Base-by-base conservation (phyloP, 2,888 invertebrate genomes). In the Eupithecia subfuscata region DNA sequence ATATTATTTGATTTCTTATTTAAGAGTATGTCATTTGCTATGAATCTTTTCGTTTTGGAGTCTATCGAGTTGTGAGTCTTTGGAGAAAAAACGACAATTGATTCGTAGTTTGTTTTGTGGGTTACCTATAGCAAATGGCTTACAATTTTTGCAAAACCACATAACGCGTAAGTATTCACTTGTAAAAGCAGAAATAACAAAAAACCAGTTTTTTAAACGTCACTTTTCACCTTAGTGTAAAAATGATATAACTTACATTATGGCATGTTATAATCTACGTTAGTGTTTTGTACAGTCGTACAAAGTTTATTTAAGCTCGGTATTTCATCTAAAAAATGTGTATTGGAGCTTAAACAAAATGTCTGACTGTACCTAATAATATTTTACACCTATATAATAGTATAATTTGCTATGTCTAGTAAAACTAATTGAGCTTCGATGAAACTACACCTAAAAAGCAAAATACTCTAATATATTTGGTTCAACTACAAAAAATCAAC, bases 401-500 rank as follows among this genome's bases (percentile, higher is more conserved):
- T 34, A 67, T 74, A 74, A 70, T 74, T 73, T 63, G 76, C 81
- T 82, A 71, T 40, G 40, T 43, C 30, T 45, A 70, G 34, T 80
- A 77, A 45, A 75, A 69, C 86, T 90, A 91, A 85, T 89, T 89
- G 89, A 89, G 90, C 88, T 86, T 87, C 83, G 81, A 84, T 84
- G 22, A 68, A 43, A 68, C 84, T 87, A 84, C 85, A 74, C 78
- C 56, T 43, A 40, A 80, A 87, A 87, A 80, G 82, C 88, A 85
- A 67, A 72, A 73, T 56, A 83, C 80, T 86, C 88, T 85, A 82
- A 88, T 88, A 88, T 91, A 91, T 93, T 93, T 93, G 93, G 93
- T 91, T 90, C 88, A 88, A 89, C 86, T 88, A 92, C 86, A 88
- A 87, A 87, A 87, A 90, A 86, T 81, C 82, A 90, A 90, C 86